phyloP scores from a whole-genome alignment of 1,140 invertebrate species.

The Sinella curviseta region DNA sequence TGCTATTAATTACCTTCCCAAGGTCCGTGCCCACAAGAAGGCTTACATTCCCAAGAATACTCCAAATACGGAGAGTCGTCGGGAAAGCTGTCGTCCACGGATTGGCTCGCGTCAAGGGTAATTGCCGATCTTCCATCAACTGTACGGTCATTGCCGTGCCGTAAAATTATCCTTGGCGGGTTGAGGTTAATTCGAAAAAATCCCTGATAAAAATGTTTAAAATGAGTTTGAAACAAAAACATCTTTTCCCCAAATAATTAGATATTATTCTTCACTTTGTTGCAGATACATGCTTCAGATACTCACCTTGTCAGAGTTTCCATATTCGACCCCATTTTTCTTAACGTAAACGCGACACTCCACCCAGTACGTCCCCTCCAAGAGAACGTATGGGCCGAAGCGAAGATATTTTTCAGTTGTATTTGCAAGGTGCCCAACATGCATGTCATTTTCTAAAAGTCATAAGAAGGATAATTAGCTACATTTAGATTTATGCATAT shows the following conservation, averaged over 20 bases:
- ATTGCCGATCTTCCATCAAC: background rate
- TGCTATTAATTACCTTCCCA: background rate
- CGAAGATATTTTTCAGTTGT: background rate
- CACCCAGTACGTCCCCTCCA: background rate
- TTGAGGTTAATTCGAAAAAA: background rate
- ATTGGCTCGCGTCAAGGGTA: background rate
- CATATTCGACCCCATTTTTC: background rate
- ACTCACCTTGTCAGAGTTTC: background rate
- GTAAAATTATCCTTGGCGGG: background rate
- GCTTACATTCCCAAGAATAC: background rate
- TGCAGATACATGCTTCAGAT: background rate
- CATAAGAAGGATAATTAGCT: background rate
- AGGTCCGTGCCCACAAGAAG: background rate
- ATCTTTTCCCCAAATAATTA: background rate
- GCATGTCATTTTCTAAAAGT: background rate
- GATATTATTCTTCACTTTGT: background rate
- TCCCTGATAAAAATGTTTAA: background rate
- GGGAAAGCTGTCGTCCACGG: background rate
- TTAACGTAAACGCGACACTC: background rate
- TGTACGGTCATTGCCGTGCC: background rate
- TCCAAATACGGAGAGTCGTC: background rate
- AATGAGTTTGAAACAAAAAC: background rate
- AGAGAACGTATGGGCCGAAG: background rate
- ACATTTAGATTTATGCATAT: background rate
- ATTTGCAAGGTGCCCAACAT: background rate